Evolutionary conservation across 2,113 vertebrate species (phyloP).

Genomic region (Cebus imitator): DNA sequence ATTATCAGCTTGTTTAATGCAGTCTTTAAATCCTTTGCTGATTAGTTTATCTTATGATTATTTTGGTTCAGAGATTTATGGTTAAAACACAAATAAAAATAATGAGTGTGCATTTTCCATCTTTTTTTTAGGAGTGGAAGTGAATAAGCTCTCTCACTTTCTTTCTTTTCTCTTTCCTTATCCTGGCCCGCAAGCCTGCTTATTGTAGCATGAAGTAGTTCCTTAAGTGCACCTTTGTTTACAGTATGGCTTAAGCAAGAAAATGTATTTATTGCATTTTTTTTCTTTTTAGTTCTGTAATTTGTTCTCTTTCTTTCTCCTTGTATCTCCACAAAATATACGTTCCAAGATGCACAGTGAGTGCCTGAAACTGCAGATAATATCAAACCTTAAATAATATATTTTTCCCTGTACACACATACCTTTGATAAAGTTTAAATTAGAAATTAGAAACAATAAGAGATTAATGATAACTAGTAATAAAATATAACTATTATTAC

Average conservation of each 20-base stretch:
- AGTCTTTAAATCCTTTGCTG: constrained; percentile 36
- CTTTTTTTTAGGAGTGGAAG: neutral
- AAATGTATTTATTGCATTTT: neutral
- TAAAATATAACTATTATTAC: neutral
- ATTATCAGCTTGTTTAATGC: neutral
- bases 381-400: neutral
- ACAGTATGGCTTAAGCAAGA: neutral
- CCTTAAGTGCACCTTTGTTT: neutral
- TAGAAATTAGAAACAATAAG: neutral
- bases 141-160: neutral
- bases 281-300: neutral
- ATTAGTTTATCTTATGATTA: constrained; percentile 25
- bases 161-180: neutral
- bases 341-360: neutral
- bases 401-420: neutral
- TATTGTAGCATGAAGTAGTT: neutral
- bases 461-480: neutral
- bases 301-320: neutral
- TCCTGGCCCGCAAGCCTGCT: neutral
- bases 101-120: neutral
- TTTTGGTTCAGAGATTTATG: neutral
- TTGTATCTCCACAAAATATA: neutral
- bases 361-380: neutral
- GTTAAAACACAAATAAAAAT: constrained; percentile 2
- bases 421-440: neutral